A percentile compares a stretch with the other conserved stretches of the same genome.
These are phyloP conservation scores for Bos taurus DNA, from an alignment of 2,113 vertebrate genomes.

Conservation along the genomic window ARS-UCD2.0 NC_037337.1:97680501-97681000, in stretches of 20 bases:
- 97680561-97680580: neutral
- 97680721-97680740: neutral
- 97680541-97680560: neutral
- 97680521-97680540: constrained; percentile 14
- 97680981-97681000: neutral
- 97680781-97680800: neutral
- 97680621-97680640: accelerated
- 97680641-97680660: neutral
- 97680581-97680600: neutral
- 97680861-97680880: neutral
- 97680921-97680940: neutral
- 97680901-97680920: neutral
- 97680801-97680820: neutral
- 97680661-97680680: neutral
- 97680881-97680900: constrained; percentile 1
- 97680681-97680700: neutral
- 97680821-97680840: neutral
- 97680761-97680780: neutral
- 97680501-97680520: neutral
- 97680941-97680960: neutral
- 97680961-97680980: constrained; percentile 39
- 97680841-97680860: constrained; percentile 27
- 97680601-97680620: neutral
- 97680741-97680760: neutral
- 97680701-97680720: neutral